Percentiles rank a stretch among this genome's conserved stretches.
Conservation (phyloP, 2,797 vertebrate genomes). For the Menidia menidia region DNA sequence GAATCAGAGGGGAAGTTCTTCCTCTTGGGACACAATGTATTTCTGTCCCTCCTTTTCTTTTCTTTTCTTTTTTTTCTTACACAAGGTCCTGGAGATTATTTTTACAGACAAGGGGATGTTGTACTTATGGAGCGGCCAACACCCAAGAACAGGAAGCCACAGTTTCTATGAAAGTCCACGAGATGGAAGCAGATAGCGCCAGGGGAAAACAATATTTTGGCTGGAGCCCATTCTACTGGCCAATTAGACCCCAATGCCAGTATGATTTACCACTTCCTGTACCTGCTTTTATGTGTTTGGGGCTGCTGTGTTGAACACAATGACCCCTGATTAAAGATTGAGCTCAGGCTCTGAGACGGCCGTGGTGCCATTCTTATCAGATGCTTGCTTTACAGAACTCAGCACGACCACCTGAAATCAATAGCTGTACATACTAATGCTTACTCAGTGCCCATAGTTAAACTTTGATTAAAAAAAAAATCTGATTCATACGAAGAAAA, state of each 20-base stretch:
- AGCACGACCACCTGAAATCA: slow-evolving; percentile 66
- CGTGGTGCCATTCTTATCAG: slow-evolving; percentile 81
- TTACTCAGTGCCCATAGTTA: slow-evolving; percentile 13
- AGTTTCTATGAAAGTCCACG: slow-evolving; percentile 88
- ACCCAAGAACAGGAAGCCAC: slow-evolving; percentile 93
- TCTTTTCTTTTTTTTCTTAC: slow-evolving; percentile 56
- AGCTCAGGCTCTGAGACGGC: slow-evolving; percentile 69
- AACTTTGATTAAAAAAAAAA: slow-evolving; percentile 32
- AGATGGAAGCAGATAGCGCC: slow-evolving; percentile 90
- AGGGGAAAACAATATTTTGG: slow-evolving; percentile 83
- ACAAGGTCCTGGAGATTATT: slow-evolving; percentile 88
- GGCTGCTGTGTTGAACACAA: slow-evolving; percentile 75
- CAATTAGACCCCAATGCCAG: slow-evolving; percentile 78
- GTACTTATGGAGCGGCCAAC: slow-evolving; percentile 80
- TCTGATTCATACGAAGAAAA: slow-evolving; percentile 10
- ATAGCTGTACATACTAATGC: slow-evolving; percentile 32
- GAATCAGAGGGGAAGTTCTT: slow-evolving; percentile 69
- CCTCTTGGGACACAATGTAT: slow-evolving; percentile 82
- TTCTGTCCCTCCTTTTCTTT: slow-evolving; percentile 84
- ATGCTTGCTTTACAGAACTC: slow-evolving; percentile 69
- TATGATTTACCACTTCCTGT: slow-evolving; percentile 85
- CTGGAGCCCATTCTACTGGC: slow-evolving; percentile 80
- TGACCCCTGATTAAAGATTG: slow-evolving; percentile 82
- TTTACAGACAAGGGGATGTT: slow-evolving; percentile 89
- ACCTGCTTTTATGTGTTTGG: slow-evolving; percentile 79